A percentile compares a stretch with the other conserved stretches of the same genome.
These are phyloP conservation scores for Leucoma salicis DNA, from an alignment of 2,888 invertebrate genomes.

Conservation along the genomic window DNA sequence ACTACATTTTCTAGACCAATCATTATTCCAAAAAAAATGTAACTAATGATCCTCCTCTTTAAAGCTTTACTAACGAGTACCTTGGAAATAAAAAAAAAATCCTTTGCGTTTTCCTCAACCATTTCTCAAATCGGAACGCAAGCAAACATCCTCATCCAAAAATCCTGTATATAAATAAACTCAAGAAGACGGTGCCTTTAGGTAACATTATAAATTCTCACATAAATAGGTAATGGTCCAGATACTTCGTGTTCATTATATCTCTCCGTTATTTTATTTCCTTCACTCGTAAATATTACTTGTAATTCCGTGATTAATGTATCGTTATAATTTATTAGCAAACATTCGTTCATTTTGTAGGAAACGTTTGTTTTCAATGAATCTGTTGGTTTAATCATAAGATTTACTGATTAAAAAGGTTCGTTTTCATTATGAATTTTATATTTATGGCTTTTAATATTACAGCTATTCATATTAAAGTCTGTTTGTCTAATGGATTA, in stretches of 20 bases:
- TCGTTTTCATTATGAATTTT: neutral
- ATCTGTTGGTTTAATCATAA: conserved; percentile 4
- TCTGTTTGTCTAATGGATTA: too few species aligned
- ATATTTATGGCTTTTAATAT: neutral
- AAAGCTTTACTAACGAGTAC: too few species aligned
- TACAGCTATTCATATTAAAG: too few species aligned
- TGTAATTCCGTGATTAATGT: conserved; percentile 37
- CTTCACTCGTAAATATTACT: conserved; percentile 32
- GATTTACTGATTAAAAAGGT: neutral
- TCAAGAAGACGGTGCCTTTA: neutral
- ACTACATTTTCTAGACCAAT: too few species aligned
- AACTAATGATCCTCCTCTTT: too few species aligned
- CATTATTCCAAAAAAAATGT: too few species aligned
- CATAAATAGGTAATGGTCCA: conserved; percentile 36
- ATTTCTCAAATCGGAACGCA: conserved; percentile 1
- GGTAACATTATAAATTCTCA: conserved; percentile 30
- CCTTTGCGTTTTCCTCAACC: conserved; percentile 2
- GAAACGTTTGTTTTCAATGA: conserved; percentile 13
- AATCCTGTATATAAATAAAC: neutral
- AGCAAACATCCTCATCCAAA: neutral
- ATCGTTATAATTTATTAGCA: conserved; percentile 34
- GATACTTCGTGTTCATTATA: conserved; percentile 36
- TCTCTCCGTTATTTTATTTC: conserved; percentile 32
- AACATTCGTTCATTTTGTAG: conserved; percentile 22
- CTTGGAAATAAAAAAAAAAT: too few species aligned